These are phyloP conservation scores for Burhinus oedicnemus DNA, from an alignment of 2,113 vertebrate genomes.

Conservation along the genomic window DNA sequence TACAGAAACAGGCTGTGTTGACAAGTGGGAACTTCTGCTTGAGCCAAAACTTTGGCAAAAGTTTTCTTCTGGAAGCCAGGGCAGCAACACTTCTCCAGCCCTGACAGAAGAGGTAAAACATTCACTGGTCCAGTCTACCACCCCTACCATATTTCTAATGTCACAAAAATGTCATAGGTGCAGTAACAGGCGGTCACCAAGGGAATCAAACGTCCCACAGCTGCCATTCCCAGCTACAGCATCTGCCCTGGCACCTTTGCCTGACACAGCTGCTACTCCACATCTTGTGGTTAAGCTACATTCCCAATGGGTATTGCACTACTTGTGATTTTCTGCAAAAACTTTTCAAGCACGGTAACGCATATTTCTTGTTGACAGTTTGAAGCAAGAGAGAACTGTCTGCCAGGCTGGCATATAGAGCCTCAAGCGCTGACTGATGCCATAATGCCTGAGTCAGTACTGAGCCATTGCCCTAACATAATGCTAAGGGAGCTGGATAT, in stretches of 20 bases:
- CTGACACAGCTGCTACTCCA: background rate
- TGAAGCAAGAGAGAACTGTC: background rate
- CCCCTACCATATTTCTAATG: background rate
- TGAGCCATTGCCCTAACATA: background rate
- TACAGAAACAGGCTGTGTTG: background rate
- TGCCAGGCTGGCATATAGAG: slow-evolving; percentile 1
- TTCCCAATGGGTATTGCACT: background rate
- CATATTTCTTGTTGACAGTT: background rate
- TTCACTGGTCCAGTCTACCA: background rate
- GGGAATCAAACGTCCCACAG: background rate
- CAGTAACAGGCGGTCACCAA: background rate
- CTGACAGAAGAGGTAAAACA: background rate
- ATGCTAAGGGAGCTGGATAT: background rate
- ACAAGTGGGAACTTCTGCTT: background rate
- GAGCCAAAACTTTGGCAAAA: slow-evolving; percentile 5
- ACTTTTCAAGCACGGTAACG: background rate
- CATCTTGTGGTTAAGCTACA: background rate
- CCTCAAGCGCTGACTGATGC: background rate
- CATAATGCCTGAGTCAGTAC: background rate
- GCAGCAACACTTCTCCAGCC: background rate
- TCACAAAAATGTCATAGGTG: background rate
- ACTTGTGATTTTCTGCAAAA: background rate
- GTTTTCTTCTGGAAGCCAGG: background rate
- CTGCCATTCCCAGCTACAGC: background rate
- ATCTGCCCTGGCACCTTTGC: background rate